These are phyloP conservation scores for Cercocebus atys DNA, from an alignment of 2,113 vertebrate species.

Conservation along the genomic window DNA sequence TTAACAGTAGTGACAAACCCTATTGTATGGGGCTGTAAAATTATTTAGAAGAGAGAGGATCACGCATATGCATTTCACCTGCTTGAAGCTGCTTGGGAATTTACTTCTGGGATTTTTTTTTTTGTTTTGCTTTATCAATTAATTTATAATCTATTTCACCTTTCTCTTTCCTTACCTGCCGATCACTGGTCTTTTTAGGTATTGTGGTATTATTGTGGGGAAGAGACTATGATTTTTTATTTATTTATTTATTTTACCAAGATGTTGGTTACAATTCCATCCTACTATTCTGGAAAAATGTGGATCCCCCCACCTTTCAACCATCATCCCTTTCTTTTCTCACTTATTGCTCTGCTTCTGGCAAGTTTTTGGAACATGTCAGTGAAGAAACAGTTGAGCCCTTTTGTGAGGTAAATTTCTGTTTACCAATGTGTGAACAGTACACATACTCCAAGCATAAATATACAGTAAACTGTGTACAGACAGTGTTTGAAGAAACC, in stretches of 20 bases:
- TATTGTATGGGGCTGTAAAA: accelerated
- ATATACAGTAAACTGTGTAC: too few species aligned
- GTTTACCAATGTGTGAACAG: accelerated
- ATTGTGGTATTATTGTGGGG: not conserved
- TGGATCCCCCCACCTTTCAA: not conserved
- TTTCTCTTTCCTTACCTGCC: not conserved
- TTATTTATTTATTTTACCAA: not conserved
- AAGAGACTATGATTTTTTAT: not conserved
- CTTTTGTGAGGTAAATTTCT: not conserved
- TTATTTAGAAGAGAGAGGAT: not conserved
- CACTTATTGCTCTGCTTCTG: not conserved
- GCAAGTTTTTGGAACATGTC: not conserved
- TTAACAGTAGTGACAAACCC: not conserved
- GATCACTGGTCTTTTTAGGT: not conserved
- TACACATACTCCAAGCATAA: not conserved
- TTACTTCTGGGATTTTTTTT: not conserved
- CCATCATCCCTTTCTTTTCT: not conserved
- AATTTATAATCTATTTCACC: not conserved
- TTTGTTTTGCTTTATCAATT: not conserved
- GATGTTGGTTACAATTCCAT: not conserved
- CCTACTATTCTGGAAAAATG: not conserved
- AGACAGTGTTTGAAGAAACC: not conserved
- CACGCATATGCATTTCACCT: not conserved
- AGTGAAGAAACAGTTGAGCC: not conserved
- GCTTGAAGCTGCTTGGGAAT: not conserved